A percentile compares a stretch with the other conserved stretches of the same genome.
Evolutionary conservation across 2,888 invertebrate genomes (phyloP).

Genomic region (Itoplectis maculator): DNA sequence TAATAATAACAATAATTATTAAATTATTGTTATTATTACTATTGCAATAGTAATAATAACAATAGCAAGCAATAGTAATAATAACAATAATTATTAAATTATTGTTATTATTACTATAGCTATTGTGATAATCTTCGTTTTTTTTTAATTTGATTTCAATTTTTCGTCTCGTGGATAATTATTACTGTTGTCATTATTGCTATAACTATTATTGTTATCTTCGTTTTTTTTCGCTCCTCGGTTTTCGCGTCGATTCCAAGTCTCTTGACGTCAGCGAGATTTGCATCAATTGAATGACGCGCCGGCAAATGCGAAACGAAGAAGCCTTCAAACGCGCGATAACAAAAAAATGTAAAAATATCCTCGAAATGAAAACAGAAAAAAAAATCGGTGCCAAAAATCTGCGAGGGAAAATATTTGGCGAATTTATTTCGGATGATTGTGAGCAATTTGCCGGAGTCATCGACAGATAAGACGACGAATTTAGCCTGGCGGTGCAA

Average conservation of each 20-base stretch:
- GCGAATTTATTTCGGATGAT: neutral
- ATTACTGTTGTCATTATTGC: neutral
- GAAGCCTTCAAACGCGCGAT: neutral
- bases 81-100: too few species aligned
- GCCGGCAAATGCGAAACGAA: neutral
- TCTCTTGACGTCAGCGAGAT: neutral
- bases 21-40: too few species aligned
- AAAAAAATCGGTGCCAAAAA: neutral
- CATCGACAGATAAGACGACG: neutral
- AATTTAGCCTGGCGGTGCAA: neutral
- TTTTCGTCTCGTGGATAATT: neutral
- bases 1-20: too few species aligned
- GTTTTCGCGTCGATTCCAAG: neutral
- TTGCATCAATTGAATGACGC: neutral
- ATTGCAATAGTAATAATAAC: too few species aligned
- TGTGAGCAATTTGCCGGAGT: neutral
- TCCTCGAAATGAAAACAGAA: neutral
- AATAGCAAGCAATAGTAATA: too few species aligned
- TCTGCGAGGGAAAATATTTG: neutral
- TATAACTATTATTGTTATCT: neutral
- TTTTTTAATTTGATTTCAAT: too few species aligned
- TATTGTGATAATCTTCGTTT: too few species aligned
- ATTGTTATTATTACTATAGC: too few species aligned
- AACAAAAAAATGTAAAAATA: neutral
- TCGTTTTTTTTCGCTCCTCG: neutral